These are phyloP conservation scores for Ethmia dodecea DNA, from an alignment of 2,888 invertebrate species.

Conservation along the genomic window DNA sequence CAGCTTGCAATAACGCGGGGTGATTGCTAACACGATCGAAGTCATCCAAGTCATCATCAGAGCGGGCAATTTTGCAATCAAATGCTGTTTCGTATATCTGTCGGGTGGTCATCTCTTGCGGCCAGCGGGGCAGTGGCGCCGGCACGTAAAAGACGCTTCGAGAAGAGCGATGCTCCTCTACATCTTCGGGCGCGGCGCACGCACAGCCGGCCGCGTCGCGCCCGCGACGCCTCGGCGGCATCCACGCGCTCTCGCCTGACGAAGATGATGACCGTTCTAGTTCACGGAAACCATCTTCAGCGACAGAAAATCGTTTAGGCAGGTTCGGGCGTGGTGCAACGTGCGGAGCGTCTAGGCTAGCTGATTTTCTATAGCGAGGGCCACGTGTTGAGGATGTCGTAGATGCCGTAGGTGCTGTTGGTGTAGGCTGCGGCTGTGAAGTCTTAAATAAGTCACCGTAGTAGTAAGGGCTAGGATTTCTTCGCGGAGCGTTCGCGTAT, in stretches of 20 bases:
- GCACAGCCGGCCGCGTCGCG: slow-evolving; percentile 83
- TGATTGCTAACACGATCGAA: slow-evolving; percentile 90
- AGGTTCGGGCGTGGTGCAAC: slow-evolving; percentile 79
- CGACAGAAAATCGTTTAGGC: slow-evolving; percentile 83
- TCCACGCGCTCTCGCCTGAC: slow-evolving; percentile 79
- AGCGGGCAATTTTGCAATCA: slow-evolving; percentile 90
- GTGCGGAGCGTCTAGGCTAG: slow-evolving; percentile 85
- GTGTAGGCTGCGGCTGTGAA: slow-evolving; percentile 51
- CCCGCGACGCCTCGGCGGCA: slow-evolving; percentile 85
- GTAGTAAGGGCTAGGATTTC: slow-evolving; percentile 90
- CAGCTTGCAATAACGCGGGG: slow-evolving; percentile 81
- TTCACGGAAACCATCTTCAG: slow-evolving; percentile 82
- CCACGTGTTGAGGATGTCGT: slow-evolving; percentile 63
- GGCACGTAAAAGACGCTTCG: slow-evolving; percentile 84
- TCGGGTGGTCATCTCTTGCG: slow-evolving; percentile 79
- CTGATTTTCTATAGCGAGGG: slow-evolving; percentile 83
- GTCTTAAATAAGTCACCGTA: slow-evolving; percentile 86
- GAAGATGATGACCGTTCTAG: slow-evolving; percentile 73
- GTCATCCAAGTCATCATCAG: slow-evolving; percentile 88
- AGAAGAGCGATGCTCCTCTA: slow-evolving; percentile 80
- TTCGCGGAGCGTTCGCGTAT: slow-evolving; percentile 75
- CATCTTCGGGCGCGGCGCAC: slow-evolving; percentile 84
- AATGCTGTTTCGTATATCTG: slow-evolving; percentile 94
- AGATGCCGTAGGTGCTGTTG: slow-evolving; percentile 71
- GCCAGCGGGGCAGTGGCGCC: slow-evolving; percentile 81